Evolutionary conservation across 1,140 invertebrate species (phyloP).

Genomic region (Bombus vancouverensis): DNA sequence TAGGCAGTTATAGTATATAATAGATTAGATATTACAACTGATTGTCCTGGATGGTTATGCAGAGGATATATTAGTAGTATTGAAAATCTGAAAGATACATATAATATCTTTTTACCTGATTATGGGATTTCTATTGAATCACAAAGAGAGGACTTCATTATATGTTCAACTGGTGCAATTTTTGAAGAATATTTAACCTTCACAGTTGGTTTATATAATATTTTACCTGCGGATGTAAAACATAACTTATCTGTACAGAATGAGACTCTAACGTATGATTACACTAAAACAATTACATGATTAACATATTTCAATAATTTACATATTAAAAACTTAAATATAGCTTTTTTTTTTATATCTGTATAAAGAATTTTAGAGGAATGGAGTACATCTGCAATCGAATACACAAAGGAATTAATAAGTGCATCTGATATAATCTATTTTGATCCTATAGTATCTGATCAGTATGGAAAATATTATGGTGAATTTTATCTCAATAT

Average conservation of each 20-base stretch:
- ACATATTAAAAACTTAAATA: not conserved
- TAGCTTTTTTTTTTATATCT: conserved; percentile 34
- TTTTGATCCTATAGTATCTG: conserved; percentile 65
- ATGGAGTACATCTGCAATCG: conserved; percentile 66
- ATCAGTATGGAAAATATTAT: conserved; percentile 61
- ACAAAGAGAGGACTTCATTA: conserved; percentile 59
- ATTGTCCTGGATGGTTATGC: conserved; percentile 68
- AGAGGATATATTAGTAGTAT: conserved; percentile 64
- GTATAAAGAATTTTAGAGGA: conserved; percentile 56
- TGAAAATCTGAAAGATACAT: conserved; percentile 39
- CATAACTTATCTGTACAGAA: conserved; percentile 26
- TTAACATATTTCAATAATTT: conserved; percentile 6
- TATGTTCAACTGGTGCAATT: conserved; percentile 46
- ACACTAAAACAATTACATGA: conserved; percentile 1
- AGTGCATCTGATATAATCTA: conserved; percentile 57
- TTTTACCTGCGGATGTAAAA: conserved; percentile 66
- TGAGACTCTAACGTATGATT: conserved; percentile 46
- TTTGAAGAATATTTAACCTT: conserved; percentile 65
- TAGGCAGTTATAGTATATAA: conserved; percentile 63
- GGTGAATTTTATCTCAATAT: conserved; percentile 74
- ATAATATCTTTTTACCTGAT: conserved; percentile 72
- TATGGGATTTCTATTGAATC: conserved; percentile 68
- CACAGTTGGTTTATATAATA: conserved; percentile 68
- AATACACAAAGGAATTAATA: conserved; percentile 68
- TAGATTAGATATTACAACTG: conserved; percentile 38